Base-by-base conservation (phyloP, 2,113 vertebrate species). In the Bubo scandiacus region DNA sequence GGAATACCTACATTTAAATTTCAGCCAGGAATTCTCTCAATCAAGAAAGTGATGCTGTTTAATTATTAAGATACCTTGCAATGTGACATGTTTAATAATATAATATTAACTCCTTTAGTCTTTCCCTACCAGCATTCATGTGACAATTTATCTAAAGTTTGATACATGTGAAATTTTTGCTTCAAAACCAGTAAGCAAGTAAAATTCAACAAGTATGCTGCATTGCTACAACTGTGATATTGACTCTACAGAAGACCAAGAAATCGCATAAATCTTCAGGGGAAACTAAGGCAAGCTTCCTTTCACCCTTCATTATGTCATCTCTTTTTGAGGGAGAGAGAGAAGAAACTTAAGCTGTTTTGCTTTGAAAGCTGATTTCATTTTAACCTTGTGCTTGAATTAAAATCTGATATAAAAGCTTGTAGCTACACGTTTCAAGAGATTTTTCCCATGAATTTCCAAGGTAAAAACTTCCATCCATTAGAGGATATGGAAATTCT, bases 71-170 rank as follows among this genome's bases (percentile, higher is more conserved):
- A 73, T 26, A 17, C 26, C 32, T 20, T 52, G 36, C 81, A 80
- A n/a, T 94, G 68, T 96, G 89, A 95, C 79, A 72, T 95, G 84
- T 75, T 94, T 95, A 96, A 88, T 96, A 96, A 94, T 77, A 94
- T 54, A 66, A 59, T 77, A 63, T 79, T 51, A 89, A 54, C 11
- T 93, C 18, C 51, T 92, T 87, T 45, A 62, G 15, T 57, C 65
- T 94, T 57, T 88, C 58, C 54, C 36, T 88, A 49, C 42, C 1
- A 4, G 6, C 65, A 86, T 75, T 32, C 20, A 43, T 79, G 36
- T 49, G 26, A 72, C 85, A 91, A 82, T 26, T 38, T 89, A 55
- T 43, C 25, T 32, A 2, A 82, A 88, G 8, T 57, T 89, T 79
- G 32, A 65, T 63, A 40, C 10, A 5, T 25, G 15, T 42, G 17